Evolutionary conservation across 2,888 invertebrate species (phyloP), one percentile per base, ranked within the genome.

Genomic region (Drosophila cracens): DNA sequence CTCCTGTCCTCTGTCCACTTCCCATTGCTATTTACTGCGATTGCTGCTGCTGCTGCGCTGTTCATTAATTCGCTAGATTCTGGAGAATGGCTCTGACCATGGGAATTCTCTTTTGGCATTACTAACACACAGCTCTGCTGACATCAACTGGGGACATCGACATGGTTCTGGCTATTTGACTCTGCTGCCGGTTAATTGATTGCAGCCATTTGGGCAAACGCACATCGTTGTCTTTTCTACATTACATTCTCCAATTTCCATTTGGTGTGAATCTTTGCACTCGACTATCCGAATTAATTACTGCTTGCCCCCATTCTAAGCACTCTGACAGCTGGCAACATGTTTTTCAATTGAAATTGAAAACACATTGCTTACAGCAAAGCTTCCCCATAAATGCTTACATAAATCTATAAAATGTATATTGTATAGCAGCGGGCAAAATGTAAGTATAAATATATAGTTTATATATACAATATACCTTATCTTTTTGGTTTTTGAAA

Each of bases 111-210:
- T 38, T 63, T 38, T 59, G 58, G 66, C 65, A 38, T 63, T 46
- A 66, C 64, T 70, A 73, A 79, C 74, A 75, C 79, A 79, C 76
- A 74, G 85, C 11, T 25, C 70, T 67, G 82, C 79, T 73, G 82
- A 76, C 76, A 76, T 63, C 27, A 13, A 18, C 25, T 38, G 61
- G 25, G 54, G 63, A 83, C 81, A 87, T 82, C 76, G 82, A 90
- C 80, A 84, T 82, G 80, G 65, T 69, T 63, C 74, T 77, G 71
- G 68, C 60, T 49, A 10, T 29, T n/a, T 79, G 78, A 75, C 85
- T 90, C 74, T 81, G 82, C 75, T 89, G 81, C 65, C 83, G 62
- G 74, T 76, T 90, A 90, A 88, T 90, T 89, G 90, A 88, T 88
- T 90, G 90, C 74, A 78, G 81, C 74, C 76, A 89, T 90, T 90